A percentile compares a stretch with the other conserved stretches of the same genome.
Conservation (phyloP, 2,797 vertebrate species). For the Malacoctenus gilli region DNA sequence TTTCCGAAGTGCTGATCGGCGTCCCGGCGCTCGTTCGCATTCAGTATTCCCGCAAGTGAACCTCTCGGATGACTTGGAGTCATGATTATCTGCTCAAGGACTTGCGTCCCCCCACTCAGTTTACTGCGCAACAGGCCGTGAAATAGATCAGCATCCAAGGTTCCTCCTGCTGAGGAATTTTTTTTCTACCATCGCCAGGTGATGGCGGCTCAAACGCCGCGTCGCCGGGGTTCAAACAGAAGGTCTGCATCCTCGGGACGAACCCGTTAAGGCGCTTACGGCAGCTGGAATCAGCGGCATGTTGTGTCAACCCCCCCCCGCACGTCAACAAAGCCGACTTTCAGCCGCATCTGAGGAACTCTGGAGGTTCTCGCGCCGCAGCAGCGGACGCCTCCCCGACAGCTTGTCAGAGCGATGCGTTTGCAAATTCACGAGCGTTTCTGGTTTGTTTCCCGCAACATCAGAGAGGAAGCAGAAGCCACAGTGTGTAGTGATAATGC, state of each 20-base stretch:
- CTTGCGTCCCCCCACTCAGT: background rate
- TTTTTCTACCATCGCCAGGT: background rate
- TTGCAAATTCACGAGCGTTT: slow-evolving; percentile 10
- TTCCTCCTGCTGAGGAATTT: background rate
- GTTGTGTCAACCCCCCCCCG: slow-evolving; percentile 7
- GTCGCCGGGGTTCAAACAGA: background rate
- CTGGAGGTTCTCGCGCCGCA: background rate
- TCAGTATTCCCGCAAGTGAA: too few species aligned
- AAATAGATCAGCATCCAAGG: slow-evolving; percentile 1
- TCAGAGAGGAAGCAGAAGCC: slow-evolving; percentile 28
- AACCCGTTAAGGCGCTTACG: background rate
- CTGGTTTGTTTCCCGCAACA: slow-evolving; percentile 44
- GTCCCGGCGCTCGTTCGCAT: too few species aligned
- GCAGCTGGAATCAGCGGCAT: slow-evolving; percentile 3
- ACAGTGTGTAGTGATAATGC: slow-evolving; percentile 38
- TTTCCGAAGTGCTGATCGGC: too few species aligned
- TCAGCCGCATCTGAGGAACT: slow-evolving; percentile 1
- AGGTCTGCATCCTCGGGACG: background rate
- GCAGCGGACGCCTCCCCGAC: slow-evolving; percentile 7
- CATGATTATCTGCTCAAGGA: background rate
- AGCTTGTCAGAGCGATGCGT: slow-evolving; percentile 22
- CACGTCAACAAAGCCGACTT: slow-evolving; percentile 12
- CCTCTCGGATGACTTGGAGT: background rate
- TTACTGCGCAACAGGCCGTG: background rate
- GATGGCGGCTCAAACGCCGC: background rate